A percentile compares a stretch with the other conserved stretches of the same genome.
phyloP scores from a whole-genome alignment of 2,888 invertebrate genomes.

The Eubasilissa splendida region DNA sequence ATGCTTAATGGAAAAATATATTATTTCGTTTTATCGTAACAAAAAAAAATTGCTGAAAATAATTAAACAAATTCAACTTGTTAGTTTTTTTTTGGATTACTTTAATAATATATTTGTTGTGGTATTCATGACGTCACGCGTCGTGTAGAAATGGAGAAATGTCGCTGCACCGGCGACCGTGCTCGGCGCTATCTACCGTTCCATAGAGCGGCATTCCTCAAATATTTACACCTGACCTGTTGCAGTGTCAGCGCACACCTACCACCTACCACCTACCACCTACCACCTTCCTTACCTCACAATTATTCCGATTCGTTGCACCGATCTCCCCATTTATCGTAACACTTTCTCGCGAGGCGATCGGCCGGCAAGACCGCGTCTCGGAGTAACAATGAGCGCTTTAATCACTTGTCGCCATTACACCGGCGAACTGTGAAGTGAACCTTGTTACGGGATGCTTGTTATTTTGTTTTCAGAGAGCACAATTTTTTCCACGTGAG shows the following conservation, averaged over 20 bases:
- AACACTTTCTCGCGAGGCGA: slow-evolving; percentile 7
- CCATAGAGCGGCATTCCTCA: slow-evolving; percentile 19
- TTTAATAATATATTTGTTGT: no score
- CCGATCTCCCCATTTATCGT: not conserved
- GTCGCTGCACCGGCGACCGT: not conserved
- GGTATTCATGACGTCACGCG: no score
- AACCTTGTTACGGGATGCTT: not conserved
- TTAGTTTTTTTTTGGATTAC: no score
- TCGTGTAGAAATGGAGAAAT: no score
- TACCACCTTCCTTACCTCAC: not conserved
- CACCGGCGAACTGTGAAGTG: not conserved
- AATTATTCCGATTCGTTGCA: not conserved
- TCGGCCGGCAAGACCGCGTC: not conserved
- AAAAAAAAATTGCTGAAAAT: no score
- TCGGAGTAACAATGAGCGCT: not conserved
- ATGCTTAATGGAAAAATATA: no score
- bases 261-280: not conserved
- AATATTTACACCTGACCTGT: slow-evolving; percentile 20
- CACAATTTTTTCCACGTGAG: not conserved
- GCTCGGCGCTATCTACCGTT: not conserved
- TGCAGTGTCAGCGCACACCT: slow-evolving; percentile 9
- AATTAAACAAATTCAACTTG: no score
- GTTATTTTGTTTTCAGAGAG: not conserved
- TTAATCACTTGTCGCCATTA: not conserved
- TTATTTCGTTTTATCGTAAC: no score